Conservation (phyloP, 2,113 vertebrate species). For the Saccopteryx leptura region DNA sequence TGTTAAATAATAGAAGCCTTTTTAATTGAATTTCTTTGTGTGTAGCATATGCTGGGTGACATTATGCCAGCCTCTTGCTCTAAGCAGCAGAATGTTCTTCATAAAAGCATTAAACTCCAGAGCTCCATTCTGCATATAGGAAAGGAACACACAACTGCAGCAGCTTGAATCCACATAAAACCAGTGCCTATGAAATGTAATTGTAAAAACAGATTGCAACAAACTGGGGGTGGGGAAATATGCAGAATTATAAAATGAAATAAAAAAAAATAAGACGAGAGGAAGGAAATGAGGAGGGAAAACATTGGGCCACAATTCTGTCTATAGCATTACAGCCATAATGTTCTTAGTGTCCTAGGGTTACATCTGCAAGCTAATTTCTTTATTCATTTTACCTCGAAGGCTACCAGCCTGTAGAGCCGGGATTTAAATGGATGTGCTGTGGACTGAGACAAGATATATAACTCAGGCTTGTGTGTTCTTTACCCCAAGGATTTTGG, state of each 20-base stretch:
- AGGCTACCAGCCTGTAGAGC: accelerated
- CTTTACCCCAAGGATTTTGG: conserved; percentile 94
- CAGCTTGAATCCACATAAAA: conserved; percentile 47
- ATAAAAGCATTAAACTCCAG: conserved; percentile 40
- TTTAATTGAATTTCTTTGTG: conserved; percentile 73
- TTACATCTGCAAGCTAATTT: background rate
- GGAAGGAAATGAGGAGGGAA: too few species aligned
- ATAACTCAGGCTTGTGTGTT: conserved; percentile 74
- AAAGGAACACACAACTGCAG: background rate
- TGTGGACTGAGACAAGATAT: background rate
- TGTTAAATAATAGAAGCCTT: conserved; percentile 68
- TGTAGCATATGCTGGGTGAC: conserved; percentile 59
- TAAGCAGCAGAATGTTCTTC: conserved; percentile 64
- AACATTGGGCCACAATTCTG: background rate
- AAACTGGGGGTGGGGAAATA: background rate
- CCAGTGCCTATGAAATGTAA: conserved; percentile 51
- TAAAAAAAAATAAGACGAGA: background rate
- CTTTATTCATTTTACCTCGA: background rate
- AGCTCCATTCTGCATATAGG: background rate
- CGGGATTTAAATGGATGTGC: background rate
- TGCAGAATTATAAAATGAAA: background rate
- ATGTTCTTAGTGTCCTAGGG: background rate
- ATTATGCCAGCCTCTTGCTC: conserved; percentile 42
- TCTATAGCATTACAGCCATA: background rate
- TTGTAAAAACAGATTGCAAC: conserved; percentile 33